These are phyloP conservation scores for Balearica regulorum DNA, from an alignment of 2,797 vertebrate genomes.

Conservation along the genomic window DNA sequence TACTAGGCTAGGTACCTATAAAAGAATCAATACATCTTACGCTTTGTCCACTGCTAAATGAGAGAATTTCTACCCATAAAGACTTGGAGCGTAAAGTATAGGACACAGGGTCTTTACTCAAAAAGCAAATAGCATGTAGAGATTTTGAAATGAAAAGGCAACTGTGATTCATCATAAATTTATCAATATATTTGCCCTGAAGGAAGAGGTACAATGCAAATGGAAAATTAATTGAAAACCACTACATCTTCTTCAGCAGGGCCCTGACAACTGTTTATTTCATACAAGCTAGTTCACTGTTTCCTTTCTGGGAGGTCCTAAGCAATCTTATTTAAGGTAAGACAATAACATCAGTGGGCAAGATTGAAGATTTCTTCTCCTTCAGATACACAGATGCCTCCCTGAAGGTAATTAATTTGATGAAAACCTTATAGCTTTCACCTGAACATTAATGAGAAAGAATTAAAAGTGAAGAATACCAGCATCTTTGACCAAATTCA, in stretches of 20 bases:
- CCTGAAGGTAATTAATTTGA: background rate
- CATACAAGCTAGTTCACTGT: background rate
- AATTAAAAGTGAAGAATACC: background rate
- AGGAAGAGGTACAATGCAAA: background rate
- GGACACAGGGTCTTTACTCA: background rate
- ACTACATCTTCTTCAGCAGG: background rate
- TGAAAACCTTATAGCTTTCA: background rate
- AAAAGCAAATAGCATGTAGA: background rate
- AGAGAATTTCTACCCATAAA: background rate
- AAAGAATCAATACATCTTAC: background rate
- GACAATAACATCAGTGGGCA: background rate
- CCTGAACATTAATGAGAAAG: background rate
- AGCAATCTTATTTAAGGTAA: background rate
- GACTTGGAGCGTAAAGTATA: background rate
- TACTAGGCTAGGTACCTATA: rapidly evolving
- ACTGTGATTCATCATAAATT: background rate
- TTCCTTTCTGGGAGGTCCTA: background rate
- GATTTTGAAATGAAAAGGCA: background rate
- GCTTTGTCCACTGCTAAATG: background rate
- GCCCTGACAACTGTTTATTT: background rate
- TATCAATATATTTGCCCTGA: background rate
- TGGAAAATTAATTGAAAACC: background rate
- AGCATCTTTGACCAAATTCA: background rate
- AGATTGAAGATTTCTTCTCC: background rate
- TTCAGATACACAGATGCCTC: background rate